Evolutionary conservation across 2,888 invertebrate genomes (phyloP), one percentile per base, ranked within the genome.

Genomic region (Drosophila crucigera): DNA sequence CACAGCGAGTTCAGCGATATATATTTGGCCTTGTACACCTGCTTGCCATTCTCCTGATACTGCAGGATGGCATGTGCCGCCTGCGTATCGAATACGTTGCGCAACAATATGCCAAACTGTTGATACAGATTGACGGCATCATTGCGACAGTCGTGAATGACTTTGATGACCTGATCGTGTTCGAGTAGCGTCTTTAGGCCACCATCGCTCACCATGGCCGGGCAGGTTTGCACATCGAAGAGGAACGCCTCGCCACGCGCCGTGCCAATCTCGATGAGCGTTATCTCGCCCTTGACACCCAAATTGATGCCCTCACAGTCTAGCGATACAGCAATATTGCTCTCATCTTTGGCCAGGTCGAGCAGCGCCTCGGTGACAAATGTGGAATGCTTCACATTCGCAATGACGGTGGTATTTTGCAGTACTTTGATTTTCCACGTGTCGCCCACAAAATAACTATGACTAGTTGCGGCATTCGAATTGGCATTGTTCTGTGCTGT

Each of bases 251-350:
- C 96, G 47, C 98, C 97, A 63, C 95, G 95, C 91, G 96, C 95
- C 3, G 97, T 97, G 19, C 97, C 98, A 83, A 97, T 95, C 92
- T 97, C 97, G 92, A 98, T 95, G 59, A 98, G 94, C 3, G 98
- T 98, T 73, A 98, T 94, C 84, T 97, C 97, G 25, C 98, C 98
- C 92, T 97, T 97, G 2, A 96, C 94, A 30, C 98, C 98, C 73
- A 98, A 94, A 93, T 98, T 98, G 63, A 98, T 97, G 22, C 98
- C 98, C 94, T 99, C 98, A 87, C 98, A 98, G 92, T 98, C 98
- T 90, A 98, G 95, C 0, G 97, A 97, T 30, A 98, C 95, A 69
- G 96, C 95, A 63, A 95, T 95, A 56, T 90, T 91, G 66, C 82
- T 88, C 83, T 94, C 95, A 63, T 94, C 91, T 59, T 92, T 92